phyloP scores from a whole-genome alignment of 2,888 invertebrate species.

The Microchrysa polita region DNA sequence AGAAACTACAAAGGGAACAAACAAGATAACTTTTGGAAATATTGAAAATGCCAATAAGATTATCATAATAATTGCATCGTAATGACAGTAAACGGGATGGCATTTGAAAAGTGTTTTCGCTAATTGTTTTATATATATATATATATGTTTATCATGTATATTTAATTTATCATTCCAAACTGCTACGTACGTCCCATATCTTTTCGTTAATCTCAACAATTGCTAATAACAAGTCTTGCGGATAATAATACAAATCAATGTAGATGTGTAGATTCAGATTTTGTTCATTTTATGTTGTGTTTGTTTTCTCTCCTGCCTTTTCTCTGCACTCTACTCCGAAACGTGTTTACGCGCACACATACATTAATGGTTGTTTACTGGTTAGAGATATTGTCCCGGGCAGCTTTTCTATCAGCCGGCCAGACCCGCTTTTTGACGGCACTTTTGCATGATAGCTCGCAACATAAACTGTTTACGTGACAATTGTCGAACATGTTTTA shows the following conservation, averaged over 20 bases:
- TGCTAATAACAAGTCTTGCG: constrained; percentile 22
- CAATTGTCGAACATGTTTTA: constrained; percentile 94
- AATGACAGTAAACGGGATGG: constrained; percentile 16
- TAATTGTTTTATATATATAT: not conserved
- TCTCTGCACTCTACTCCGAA: too few relatives aligned
- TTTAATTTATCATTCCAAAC: not conserved
- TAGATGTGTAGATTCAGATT: constrained; percentile 13
- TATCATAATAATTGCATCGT: too few relatives aligned
- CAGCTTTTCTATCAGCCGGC: constrained; percentile 68
- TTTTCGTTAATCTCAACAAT: constrained; percentile 21
- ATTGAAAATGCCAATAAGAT: too few relatives aligned
- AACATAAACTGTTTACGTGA: constrained; percentile 97
- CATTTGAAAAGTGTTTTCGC: constrained; percentile 1
- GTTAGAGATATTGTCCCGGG: not conserved
- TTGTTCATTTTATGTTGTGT: not conserved
- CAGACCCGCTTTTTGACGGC: constrained; percentile 91
- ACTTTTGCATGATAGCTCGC: constrained; percentile 95
- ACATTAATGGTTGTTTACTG: not conserved
- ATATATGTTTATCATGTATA: not conserved
- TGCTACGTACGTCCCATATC: not conserved
- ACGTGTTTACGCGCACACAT: not conserved
- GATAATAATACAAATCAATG: constrained; percentile 6
- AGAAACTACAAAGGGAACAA: constrained; percentile 10
- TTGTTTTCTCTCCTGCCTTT: not conserved
- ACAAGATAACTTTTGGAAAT: not conserved